A percentile compares a stretch with the other conserved stretches of the same genome.
Evolutionary conservation across 2,113 vertebrate species (phyloP).

Genomic region (Epinephelus cyanopodus): DNA sequence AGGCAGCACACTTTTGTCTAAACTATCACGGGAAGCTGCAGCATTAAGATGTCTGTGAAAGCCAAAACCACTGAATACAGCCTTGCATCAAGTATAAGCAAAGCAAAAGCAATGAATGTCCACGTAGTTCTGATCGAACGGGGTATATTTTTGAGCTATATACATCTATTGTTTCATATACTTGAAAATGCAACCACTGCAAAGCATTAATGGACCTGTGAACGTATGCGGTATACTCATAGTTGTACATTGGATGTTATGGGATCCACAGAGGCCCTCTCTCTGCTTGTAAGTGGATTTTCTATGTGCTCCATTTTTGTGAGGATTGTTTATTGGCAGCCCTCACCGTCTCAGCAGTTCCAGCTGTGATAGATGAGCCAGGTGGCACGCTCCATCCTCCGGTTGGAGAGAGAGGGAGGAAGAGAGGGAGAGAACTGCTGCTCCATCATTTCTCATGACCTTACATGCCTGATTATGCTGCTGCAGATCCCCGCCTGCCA

Average conservation of each 20-base stretch:
- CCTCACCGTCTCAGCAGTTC: constrained; percentile 81
- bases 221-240: constrained; percentile 40
- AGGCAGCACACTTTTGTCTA: not conserved
- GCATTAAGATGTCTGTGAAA: not conserved
- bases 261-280: constrained; percentile 52
- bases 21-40: not conserved
- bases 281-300: constrained; percentile 73
- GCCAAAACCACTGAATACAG: not conserved
- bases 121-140: not conserved
- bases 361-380: constrained; percentile 84
- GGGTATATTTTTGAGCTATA: constrained; percentile 15
- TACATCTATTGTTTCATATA: constrained; percentile 10
- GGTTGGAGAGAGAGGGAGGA: constrained; percentile 20
- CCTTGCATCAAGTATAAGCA: not conserved
- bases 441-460: constrained; percentile 82
- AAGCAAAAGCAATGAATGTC: not conserved
- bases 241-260: constrained; percentile 26
- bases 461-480: constrained; percentile 82
- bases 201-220: constrained; percentile 30
- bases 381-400: constrained; percentile 77
- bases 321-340: constrained; percentile 83
- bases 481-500: constrained; percentile 71
- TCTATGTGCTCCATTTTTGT: constrained; percentile 73
- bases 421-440: constrained; percentile 63
- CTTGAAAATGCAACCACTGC: constrained; percentile 9